Evolutionary conservation across 2,888 invertebrate species (phyloP).

Genomic region (Danaus chrysippus): DNA sequence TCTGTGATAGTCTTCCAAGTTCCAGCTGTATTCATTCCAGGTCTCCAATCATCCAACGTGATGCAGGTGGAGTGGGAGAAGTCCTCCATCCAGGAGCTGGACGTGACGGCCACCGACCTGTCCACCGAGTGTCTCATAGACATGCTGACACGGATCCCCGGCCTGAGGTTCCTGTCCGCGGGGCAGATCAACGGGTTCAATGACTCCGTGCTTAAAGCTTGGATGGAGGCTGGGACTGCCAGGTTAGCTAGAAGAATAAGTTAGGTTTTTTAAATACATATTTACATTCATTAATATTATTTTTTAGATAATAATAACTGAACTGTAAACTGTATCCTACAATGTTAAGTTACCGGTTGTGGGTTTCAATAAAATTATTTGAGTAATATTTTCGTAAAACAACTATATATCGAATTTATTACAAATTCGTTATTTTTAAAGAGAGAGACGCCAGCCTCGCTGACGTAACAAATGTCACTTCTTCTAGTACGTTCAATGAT

Average conservation of each 20-base stretch:
- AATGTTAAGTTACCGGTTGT: no score
- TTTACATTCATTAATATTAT: no score
- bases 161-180: conserved; percentile 93
- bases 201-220: conserved; percentile 94
- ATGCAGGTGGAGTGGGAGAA: conserved; percentile 99
- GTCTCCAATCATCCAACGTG: conserved; percentile 93
- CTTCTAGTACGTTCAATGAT: no score
- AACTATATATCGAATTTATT: no score
- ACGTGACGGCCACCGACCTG: conserved; percentile 97
- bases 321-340: no score
- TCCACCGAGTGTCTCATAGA: conserved; percentile 95
- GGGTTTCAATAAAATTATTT: no score
- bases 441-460: no score
- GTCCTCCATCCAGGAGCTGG: conserved; percentile 94
- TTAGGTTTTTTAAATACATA: not conserved
- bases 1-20: not conserved
- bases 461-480: no score
- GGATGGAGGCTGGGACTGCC: conserved; percentile 91
- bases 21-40: conserved; percentile 62
- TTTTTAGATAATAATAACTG: no score
- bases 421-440: no score
- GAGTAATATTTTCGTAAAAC: no score
- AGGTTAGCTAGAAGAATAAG: conserved; percentile 53
- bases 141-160: conserved; percentile 92
- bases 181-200: conserved; percentile 99